A percentile compares a stretch with the other conserved stretches of the same genome.
Evolutionary conservation across 2,888 invertebrate species (phyloP).

Genomic region (Pemphredon lugubris): DNA sequence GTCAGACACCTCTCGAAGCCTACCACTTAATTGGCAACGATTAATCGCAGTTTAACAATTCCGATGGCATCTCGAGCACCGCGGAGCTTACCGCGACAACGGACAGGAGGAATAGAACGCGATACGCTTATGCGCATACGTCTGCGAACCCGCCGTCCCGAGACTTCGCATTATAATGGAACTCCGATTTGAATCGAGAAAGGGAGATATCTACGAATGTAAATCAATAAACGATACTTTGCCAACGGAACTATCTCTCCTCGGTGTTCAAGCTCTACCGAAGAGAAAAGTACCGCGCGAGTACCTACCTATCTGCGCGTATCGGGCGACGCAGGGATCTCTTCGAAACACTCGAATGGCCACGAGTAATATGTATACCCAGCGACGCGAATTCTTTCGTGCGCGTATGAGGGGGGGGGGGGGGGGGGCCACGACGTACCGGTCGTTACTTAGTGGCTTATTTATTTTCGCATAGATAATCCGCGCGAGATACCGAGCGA

Average conservation of each 20-base stretch:
- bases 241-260: slow-evolving; percentile 25
- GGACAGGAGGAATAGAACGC: slow-evolving; percentile 33
- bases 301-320: no score
- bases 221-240: slow-evolving; percentile 66
- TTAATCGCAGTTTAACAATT: slow-evolving; percentile 57
- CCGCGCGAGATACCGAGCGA: slow-evolving; percentile 72
- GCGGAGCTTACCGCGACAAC: slow-evolving; percentile 54
- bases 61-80: slow-evolving; percentile 52
- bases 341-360: slow-evolving; percentile 53
- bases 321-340: no score
- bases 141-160: no score
- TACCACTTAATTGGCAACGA: slow-evolving; percentile 62
- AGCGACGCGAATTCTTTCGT: slow-evolving; percentile 29
- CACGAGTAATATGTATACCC: slow-evolving; percentile 56
- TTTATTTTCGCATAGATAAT: slow-evolving; percentile 80
- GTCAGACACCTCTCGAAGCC: slow-evolving; percentile 20
- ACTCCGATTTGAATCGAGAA: slow-evolving; percentile 58
- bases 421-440: slow-evolving; percentile 47
- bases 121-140: no score
- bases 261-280: slow-evolving; percentile 52
- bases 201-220: slow-evolving; percentile 60
- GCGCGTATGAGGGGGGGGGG: no score
- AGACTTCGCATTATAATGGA: slow-evolving; percentile 44
- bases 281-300: slow-evolving; percentile 34
- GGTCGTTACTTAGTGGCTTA: slow-evolving; percentile 72